A percentile compares a stretch with the other conserved stretches of the same genome.
Conservation (phyloP, 2,888 invertebrate genomes). For the Macrophya alboannulata region DNA sequence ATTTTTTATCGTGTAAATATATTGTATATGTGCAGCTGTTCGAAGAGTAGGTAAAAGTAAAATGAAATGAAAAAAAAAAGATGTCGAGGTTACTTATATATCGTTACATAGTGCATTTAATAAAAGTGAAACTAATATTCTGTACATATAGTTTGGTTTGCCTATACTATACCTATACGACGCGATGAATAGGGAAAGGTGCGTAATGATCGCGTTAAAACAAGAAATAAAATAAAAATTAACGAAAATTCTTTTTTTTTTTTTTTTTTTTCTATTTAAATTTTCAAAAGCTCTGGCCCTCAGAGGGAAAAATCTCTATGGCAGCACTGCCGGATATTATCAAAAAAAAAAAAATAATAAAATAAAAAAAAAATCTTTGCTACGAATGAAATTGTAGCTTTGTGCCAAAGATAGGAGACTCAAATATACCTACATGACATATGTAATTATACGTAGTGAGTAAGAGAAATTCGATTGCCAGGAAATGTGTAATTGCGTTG, state of each 20-base stretch:
- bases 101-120: conserved; percentile 42
- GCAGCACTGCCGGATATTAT: conserved; percentile 28
- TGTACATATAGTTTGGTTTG: conserved; percentile 21
- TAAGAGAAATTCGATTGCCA: conserved; percentile 2
- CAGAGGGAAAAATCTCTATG: background rate
- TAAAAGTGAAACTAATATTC: conserved; percentile 34
- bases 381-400: conserved; percentile 62
- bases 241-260: background rate
- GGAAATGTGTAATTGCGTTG: conserved; percentile 33
- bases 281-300: conserved; percentile 33
- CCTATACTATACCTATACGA: background rate
- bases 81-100: conserved; percentile 12
- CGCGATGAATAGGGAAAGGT: background rate
- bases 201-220: background rate
- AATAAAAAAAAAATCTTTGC: background rate
- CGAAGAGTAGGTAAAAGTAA: background rate
- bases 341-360: background rate
- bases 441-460: conserved; percentile 17
- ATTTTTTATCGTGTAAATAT: conserved; percentile 37
- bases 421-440: conserved; percentile 61
- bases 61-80: background rate
- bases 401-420: conserved; percentile 78
- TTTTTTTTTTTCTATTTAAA: conserved; percentile 51
- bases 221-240: background rate
- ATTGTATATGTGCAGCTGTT: conserved; percentile 30